Evolutionary conservation across 2,113 vertebrate genomes (phyloP).

Genomic region (Microcebus griseorufus): DNA sequence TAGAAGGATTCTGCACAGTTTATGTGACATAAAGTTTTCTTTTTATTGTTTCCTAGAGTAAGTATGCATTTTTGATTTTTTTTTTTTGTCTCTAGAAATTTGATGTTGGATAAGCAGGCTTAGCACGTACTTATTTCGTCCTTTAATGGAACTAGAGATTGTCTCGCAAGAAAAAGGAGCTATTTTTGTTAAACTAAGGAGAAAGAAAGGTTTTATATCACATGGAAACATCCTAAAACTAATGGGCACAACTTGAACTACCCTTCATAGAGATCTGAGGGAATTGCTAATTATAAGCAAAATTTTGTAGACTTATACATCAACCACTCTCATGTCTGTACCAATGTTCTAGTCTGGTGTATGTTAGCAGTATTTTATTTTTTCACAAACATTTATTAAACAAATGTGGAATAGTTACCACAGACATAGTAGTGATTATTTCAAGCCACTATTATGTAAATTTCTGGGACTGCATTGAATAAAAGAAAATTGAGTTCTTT

Average conservation of each 20-base stretch:
- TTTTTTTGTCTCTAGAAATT: constrained; percentile 5
- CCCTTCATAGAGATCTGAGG: not conserved
- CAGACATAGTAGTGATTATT: not conserved
- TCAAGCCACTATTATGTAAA: not conserved
- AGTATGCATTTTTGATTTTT: not conserved
- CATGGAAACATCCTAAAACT: not conserved
- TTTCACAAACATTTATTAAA: not conserved
- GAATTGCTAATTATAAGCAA: not conserved
- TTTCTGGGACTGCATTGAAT: not conserved
- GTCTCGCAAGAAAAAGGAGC: not conserved
- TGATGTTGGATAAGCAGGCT: not conserved
- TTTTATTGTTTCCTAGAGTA: not conserved
- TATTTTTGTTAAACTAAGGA: not conserved
- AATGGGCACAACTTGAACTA: not conserved
- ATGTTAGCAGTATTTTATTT: not conserved
- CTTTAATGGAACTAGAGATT: not conserved
- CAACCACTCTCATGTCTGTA: not conserved
- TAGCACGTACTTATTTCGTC: not conserved
- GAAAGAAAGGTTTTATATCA: not conserved
- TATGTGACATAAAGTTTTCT: not conserved
- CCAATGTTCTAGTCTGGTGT: not conserved
- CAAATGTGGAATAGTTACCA: not conserved
- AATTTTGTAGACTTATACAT: not conserved
- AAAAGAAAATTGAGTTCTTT: not conserved
- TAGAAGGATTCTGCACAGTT: not conserved